A percentile compares a stretch with the other conserved stretches of the same genome.
These are phyloP conservation scores for Vollenhovia emeryi DNA, from an alignment of 1,140 invertebrate genomes.

Conservation along the genomic window DNA sequence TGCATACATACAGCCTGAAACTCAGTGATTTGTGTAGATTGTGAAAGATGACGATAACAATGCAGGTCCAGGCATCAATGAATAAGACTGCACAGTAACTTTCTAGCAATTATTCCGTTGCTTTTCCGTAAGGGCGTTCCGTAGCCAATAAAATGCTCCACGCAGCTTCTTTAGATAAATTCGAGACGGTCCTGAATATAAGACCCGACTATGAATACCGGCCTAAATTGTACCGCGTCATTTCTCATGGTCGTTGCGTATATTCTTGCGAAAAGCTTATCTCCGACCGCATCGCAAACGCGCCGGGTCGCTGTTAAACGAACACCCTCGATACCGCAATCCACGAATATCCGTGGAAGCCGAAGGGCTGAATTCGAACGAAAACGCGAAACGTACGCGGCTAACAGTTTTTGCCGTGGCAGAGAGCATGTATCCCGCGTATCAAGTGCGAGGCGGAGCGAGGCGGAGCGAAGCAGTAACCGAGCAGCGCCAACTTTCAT, in stretches of 20 bases:
- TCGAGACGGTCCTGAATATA: too few relatives aligned
- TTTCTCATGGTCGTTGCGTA: background rate
- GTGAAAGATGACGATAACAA: too few relatives aligned
- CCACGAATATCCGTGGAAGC: background rate
- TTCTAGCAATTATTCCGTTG: too few relatives aligned
- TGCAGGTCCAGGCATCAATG: too few relatives aligned
- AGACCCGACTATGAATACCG: too few relatives aligned
- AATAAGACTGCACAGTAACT: too few relatives aligned
- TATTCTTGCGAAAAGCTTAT: background rate
- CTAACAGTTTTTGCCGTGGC: background rate
- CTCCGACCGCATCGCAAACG: background rate
- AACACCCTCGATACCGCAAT: background rate
- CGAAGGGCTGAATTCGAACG: background rate
- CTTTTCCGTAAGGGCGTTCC: too few relatives aligned
- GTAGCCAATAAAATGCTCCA: too few relatives aligned
- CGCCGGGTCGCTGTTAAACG: background rate
- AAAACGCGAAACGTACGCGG: background rate
- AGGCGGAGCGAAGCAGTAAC: background rate
- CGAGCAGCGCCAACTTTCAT: conserved; percentile 14
- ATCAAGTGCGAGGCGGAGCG: background rate
- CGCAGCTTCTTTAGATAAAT: too few relatives aligned
- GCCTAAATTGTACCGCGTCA: too few relatives aligned
- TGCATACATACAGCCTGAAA: too few relatives aligned
- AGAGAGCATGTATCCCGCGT: conserved; percentile 15
- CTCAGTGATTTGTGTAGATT: too few relatives aligned